Evolutionary conservation across 37 sponge, comb jelly and placozoan genomes (phyloP), one percentile per base, ranked within the genome.

Genomic region (Axinella damicornis): DNA sequence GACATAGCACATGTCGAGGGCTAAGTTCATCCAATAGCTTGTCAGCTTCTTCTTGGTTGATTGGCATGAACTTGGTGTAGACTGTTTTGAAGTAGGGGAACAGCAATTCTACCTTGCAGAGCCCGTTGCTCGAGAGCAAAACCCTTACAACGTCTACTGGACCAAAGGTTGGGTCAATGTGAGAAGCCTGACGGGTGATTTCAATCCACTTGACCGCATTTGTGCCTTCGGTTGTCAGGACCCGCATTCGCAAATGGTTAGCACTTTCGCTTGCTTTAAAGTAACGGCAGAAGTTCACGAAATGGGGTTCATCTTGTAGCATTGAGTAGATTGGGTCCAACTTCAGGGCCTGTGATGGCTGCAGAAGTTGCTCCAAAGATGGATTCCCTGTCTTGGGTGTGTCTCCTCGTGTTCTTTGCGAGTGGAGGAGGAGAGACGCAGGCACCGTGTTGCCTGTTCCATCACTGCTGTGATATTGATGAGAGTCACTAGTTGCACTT

Each of bases 31-130:
- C 19, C 6, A 79, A 46, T 14, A 79, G 66, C 4, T 66, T 17
- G 16, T 66, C 57, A 15, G 39, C 68, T 53, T 66, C 57, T 11
- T 53, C 67, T 9, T 34, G 33, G 31, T 22, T 54, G 28, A 56
- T 30, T 25, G 75, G 75, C 19, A 79, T 21, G 53, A 79, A 36
- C n/a, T 39, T 53, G 17, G 80, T 79, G 53, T 13, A 66, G 53
- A 79, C 2, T 2, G 80, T 79, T 54, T 79, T 79, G 54, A 22
- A 79, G 80, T 28, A 61, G 17, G 80, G 80, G 16, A 66, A 79
- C 31, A 79, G 66, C 31, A 79, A 18, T 25, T 79, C 68, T 0
- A 79, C 53, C 53, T 79, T 79, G 33, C 62, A 61, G 9, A 79
- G 36, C 28, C 67, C 68, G 54, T 65, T 79, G 80, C 80, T 79